Evolutionary conservation across 1,140 invertebrate genomes (phyloP).

Genomic region (Propsilocerus akamusi): DNA sequence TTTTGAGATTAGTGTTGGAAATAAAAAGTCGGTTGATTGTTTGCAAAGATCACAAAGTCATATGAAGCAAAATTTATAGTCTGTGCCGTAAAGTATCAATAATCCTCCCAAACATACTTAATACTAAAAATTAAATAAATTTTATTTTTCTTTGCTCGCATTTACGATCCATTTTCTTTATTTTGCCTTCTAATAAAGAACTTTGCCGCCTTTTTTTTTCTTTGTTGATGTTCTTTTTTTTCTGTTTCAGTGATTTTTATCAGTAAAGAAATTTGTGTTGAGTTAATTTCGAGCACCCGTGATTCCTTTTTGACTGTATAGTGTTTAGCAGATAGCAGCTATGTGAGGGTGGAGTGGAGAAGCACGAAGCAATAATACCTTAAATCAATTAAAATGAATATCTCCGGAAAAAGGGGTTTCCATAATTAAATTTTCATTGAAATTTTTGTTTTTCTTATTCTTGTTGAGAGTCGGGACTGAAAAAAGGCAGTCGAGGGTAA

Average conservation of each 20-base stretch:
- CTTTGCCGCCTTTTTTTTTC: neutral
- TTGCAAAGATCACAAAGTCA: no score
- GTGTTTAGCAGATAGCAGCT: neutral
- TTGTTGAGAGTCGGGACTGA: no score
- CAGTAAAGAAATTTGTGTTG: neutral
- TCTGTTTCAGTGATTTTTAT: conserved; percentile 1
- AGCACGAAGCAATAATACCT: conserved; percentile 2
- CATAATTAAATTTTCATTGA: conserved; percentile 1
- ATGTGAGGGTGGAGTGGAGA: neutral
- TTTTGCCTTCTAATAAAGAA: neutral
- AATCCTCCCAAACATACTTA: neutral
- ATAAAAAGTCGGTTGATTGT: no score
- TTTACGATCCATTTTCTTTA: neutral
- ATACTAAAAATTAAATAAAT: conserved; percentile 1
- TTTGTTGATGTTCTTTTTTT: neutral
- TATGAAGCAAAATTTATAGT: no score
- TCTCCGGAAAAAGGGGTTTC: neutral
- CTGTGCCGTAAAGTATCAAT: neutral
- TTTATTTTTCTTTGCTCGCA: neutral
- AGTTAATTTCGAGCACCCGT: neutral
- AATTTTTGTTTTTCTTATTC: neutral
- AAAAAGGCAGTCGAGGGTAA: no score
- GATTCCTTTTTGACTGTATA: neutral
- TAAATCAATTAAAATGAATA: conserved; percentile 4
- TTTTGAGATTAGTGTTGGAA: no score